Evolutionary conservation across 2,888 invertebrate species (phyloP), one percentile per base, ranked within the genome.

Genomic region (Drosophila antonietae): DNA sequence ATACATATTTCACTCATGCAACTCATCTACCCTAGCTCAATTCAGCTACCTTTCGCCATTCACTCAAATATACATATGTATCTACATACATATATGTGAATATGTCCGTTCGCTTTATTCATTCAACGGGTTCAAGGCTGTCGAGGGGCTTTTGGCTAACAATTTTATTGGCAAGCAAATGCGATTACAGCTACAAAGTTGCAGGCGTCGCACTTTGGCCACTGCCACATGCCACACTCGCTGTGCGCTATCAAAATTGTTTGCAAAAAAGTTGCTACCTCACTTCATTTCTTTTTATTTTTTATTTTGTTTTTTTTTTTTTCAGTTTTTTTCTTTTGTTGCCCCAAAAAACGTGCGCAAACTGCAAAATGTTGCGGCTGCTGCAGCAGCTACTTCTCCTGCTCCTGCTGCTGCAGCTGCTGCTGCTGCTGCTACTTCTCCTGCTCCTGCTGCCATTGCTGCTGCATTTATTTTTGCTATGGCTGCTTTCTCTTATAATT

Each of bases 111-210:
- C 39, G 39, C 9, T 15, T 20, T 20, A 39, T 66, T 52, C 66
- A 37, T 66, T 23, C 52, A 35, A 7, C 41, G 23, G 55, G 67
- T 23, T 47, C 33, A 51, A 51, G 33, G 43, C 47, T 46, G 59
- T 41, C 55, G 28, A 18, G 56, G 53, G 53, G 84, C 71, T 71
- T 73, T 69, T 71, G 70, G 72, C 55, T 68, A 73, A 66, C 59
- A 79, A 53, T 80, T 80, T 78, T 80, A 83, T 83, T 83, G 82
- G 85, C 82, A 83, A 73, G 65, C 69, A 76, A 83, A 72, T 80
- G 78, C 75, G 82, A 78, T 78, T 78, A 69, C 60, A 58, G 69
- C 66, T 56, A 57, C 77, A 72, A 56, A 62, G 64, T 68, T 71
- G 59, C 80, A 53, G 31, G 39, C 59, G 10, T 18, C 41, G 46